Conservation (phyloP, 2,113 vertebrate genomes). For the Ochotona princeps region DNA sequence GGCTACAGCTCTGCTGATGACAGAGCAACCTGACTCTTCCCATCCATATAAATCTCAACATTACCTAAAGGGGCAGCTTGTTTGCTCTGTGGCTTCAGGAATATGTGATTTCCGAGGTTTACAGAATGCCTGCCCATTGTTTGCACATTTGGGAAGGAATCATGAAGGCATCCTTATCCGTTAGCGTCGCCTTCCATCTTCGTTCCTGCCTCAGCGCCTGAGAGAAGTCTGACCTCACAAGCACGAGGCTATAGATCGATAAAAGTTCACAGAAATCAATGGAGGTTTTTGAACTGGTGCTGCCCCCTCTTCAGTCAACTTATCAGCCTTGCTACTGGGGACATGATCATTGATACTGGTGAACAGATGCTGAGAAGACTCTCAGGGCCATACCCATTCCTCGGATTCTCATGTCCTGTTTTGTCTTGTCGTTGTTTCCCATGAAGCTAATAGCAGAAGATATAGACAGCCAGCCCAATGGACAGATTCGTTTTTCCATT, state of each 20-base stretch:
- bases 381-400: neutral
- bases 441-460: slow-evolving; percentile 95
- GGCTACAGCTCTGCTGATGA: neutral
- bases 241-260: neutral
- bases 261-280: neutral
- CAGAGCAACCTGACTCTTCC: neutral
- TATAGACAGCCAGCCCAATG: slow-evolving; percentile 93
- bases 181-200: neutral
- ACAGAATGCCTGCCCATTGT: neutral
- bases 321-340: neutral
- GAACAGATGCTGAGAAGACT: neutral
- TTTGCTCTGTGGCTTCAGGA: neutral
- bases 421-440: slow-evolving; percentile 33
- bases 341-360: too few relatives aligned
- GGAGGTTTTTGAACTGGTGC: too few relatives aligned
- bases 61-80: neutral
- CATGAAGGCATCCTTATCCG: neutral
- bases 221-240: neutral
- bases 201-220: neutral
- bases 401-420: neutral
- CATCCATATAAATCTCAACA: neutral
- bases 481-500: slow-evolving; percentile 93
- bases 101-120: neutral
- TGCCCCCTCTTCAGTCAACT: neutral
- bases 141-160: neutral